phyloP scores from a whole-genome alignment of 2,113 vertebrate genomes.

The Oxyura jamaicensis region DNA sequence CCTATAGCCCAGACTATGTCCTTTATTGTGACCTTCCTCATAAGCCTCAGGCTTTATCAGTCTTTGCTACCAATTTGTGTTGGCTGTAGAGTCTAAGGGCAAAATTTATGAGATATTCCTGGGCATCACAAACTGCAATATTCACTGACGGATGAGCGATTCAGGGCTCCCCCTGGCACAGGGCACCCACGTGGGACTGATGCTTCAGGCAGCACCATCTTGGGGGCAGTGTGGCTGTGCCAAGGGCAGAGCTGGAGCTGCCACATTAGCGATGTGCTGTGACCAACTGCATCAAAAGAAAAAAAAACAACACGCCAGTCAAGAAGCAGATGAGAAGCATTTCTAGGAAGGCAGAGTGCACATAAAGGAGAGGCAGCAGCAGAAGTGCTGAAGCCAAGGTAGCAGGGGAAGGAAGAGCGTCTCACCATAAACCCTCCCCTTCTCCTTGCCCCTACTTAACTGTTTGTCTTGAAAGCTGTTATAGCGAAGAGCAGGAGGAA shows the following conservation, averaged over 20 bases:
- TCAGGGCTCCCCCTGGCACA: background rate
- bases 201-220: background rate
- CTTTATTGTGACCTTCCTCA: background rate
- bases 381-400: background rate
- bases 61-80: background rate
- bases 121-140: background rate
- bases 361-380: background rate
- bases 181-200: background rate
- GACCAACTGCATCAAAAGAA: background rate
- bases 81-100: background rate
- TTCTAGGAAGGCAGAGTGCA: background rate
- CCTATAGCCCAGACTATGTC: fast-evolving
- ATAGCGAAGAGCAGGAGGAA: background rate
- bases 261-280: background rate
- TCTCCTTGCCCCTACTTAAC: background rate
- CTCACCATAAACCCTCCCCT: background rate
- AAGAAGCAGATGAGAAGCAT: background rate
- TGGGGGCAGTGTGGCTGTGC: background rate
- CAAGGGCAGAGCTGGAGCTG: background rate
- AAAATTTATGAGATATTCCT: background rate
- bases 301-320: background rate
- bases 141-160: fast-evolving
- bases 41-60: fast-evolving
- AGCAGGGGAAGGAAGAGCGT: background rate
- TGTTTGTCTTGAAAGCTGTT: background rate